Percentiles rank a stretch among this genome's conserved stretches.
phyloP scores from a whole-genome alignment of 2,888 invertebrate species.

The Apodemia mormo region DNA sequence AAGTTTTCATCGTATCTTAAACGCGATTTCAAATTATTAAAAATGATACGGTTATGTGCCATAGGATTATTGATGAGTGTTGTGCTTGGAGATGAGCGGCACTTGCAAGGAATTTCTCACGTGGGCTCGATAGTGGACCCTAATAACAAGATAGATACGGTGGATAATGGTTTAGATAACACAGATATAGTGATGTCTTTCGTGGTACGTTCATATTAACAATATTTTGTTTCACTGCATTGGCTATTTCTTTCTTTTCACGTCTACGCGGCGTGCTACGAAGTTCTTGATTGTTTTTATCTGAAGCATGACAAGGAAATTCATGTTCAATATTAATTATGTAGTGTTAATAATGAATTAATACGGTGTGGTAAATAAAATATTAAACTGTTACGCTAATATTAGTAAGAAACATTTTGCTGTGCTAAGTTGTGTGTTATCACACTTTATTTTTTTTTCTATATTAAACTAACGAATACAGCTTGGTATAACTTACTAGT shows the following conservation, averaged over 20 bases:
- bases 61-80: constrained; percentile 42
- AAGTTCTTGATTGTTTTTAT: background rate
- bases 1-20: constrained; percentile 26
- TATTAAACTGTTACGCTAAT: constrained; percentile 9
- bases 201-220: constrained; percentile 57
- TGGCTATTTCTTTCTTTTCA: background rate
- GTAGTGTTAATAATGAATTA: background rate
- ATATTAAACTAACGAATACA: too few species aligned
- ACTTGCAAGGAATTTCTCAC: constrained; percentile 39
- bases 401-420: background rate
- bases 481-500: too few species aligned
- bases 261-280: background rate
- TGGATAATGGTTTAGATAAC: constrained; percentile 47
- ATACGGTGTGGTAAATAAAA: background rate
- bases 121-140: constrained; percentile 46
- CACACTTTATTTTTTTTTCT: background rate
- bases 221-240: constrained; percentile 18
- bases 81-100: constrained; percentile 38
- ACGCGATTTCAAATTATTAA: constrained; percentile 28
- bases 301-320: background rate
- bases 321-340: background rate
- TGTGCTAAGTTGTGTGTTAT: background rate
- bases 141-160: constrained; percentile 39
- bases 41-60: constrained; percentile 49
- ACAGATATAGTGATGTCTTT: constrained; percentile 61